Evolutionary conservation across 2,888 invertebrate species (phyloP).

Genomic region (Volucella inflata): DNA sequence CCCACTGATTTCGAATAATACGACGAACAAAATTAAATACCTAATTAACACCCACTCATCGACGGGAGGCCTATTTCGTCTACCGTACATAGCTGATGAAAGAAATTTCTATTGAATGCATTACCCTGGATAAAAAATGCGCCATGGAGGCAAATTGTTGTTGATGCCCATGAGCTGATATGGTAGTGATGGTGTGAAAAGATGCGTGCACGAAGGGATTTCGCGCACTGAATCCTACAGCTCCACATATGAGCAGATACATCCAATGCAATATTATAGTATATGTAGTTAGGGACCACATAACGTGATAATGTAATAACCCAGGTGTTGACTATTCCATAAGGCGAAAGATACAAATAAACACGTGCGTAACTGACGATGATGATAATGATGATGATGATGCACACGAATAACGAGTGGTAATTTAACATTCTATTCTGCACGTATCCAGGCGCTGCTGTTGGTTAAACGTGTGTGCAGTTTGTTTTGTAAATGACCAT

Average conservation of each 20-base stretch:
- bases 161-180: slow-evolving; percentile 52
- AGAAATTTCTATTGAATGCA: slow-evolving; percentile 62
- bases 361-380: slow-evolving; percentile 52
- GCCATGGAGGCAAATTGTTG: too few relatives aligned
- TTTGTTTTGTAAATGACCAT: too few relatives aligned
- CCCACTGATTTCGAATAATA: neutral
- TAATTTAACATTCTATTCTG: slow-evolving; percentile 3
- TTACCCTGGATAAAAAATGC: slow-evolving; percentile 5
- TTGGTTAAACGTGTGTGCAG: too few relatives aligned
- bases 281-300: slow-evolving; percentile 6
- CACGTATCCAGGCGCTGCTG: neutral
- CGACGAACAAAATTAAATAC: slow-evolving; percentile 37
- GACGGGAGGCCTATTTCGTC: slow-evolving; percentile 44
- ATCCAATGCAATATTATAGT: slow-evolving; percentile 29
- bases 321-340: slow-evolving; percentile 53
- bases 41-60: slow-evolving; percentile 60
- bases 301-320: slow-evolving; percentile 55
- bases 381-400: slow-evolving; percentile 30
- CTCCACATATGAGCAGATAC: slow-evolving; percentile 17
- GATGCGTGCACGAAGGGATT: slow-evolving; percentile 64
- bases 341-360: slow-evolving; percentile 29
- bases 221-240: slow-evolving; percentile 15
- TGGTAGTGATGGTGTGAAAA: slow-evolving; percentile 63
- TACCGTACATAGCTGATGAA: slow-evolving; percentile 55
- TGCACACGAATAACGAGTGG: slow-evolving; percentile 13